Percentiles rank a stretch among this genome's conserved stretches.
These are phyloP conservation scores for Xyrauchen texanus DNA, from an alignment of 2,113 vertebrate species.

Conservation along the genomic window DNA sequence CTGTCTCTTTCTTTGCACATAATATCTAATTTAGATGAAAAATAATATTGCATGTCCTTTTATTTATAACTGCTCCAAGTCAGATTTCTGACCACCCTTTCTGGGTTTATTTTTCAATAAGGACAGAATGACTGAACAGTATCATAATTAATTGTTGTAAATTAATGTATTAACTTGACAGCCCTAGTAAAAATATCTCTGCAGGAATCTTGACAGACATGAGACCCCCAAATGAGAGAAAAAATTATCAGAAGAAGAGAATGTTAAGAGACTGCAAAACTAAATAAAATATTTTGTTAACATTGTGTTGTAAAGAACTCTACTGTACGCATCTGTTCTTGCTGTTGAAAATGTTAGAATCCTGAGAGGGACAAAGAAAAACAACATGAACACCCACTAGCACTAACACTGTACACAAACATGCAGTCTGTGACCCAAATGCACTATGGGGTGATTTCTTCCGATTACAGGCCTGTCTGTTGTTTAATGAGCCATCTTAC, in stretches of 20 bases:
- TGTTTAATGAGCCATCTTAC: constrained; percentile 30
- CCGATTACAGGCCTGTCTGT: neutral
- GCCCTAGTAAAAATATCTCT: neutral
- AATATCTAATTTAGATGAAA: too few species aligned
- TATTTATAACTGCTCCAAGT: too few species aligned
- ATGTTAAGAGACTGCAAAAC: neutral
- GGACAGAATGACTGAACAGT: too few species aligned
- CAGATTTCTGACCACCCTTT: too few species aligned
- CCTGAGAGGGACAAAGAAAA: too few species aligned
- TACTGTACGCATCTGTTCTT: neutral
- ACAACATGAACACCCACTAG: constrained; percentile 21
- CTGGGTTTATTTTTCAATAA: too few species aligned
- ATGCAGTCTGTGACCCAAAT: constrained; percentile 29
- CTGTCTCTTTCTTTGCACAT: too few species aligned
- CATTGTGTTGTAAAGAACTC: neutral
- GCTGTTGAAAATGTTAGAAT: too few species aligned
- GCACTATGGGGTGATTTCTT: neutral
- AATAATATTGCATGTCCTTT: too few species aligned
- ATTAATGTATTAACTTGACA: too few species aligned
- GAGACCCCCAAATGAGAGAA: neutral
- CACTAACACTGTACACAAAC: neutral
- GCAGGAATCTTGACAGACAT: neutral
- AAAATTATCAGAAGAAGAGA: neutral
- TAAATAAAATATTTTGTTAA: neutral
- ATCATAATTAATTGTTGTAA: too few species aligned